Base-by-base conservation (phyloP, 2,113 vertebrate genomes). In the Sitta europaea region DNA sequence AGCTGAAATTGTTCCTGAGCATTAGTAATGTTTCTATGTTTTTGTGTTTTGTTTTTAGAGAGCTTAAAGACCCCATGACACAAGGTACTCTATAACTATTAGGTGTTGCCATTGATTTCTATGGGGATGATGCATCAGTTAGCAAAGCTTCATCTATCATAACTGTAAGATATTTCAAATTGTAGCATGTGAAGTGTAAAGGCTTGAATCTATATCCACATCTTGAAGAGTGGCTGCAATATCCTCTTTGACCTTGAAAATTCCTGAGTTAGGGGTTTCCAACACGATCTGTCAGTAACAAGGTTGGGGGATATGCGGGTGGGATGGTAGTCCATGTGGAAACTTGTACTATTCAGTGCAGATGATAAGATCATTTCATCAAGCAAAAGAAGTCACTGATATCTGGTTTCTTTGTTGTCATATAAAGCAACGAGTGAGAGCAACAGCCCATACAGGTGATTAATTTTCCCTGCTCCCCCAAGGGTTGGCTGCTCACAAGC, bases 171-270 rank as follows among this genome's bases (percentile, higher is more conserved):
- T 61, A 51, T 59, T 87, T 82, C 42, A 76, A 65, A 42, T 61
- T 87, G n/a, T 54, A 83, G 33, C 81, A 51, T 38, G 16, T 85
- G 48, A 93, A 87, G 25, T 78, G 40, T 75, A 84, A 93, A 91
- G 55, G 11, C 40, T 76, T 85, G 43, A 58, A 55, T 87, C 67
- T 88, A 67, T 87, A 70, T 51, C 59, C 42, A 38, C 16, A 40
- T 94, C 68, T 84, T 81, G 38, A 53, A 43, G 11, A 63, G 25
- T 42, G 72, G 23, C n/a, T 88, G 57, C 19, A 82, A 95, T 94
- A 92, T 94, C 43, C 57, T 68, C 43, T 81, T 78, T 84, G 90
- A 88, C 83, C 88, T 96, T 95, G 83, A 92, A 86, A 96, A 94
- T 45, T 24, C 53, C 73, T 58, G 73, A 85, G 36, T 58, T 68